A percentile compares a stretch with the other conserved stretches of the same genome.
Evolutionary conservation across 2,113 vertebrate species (phyloP).

Genomic region (Rallus limicola): DNA sequence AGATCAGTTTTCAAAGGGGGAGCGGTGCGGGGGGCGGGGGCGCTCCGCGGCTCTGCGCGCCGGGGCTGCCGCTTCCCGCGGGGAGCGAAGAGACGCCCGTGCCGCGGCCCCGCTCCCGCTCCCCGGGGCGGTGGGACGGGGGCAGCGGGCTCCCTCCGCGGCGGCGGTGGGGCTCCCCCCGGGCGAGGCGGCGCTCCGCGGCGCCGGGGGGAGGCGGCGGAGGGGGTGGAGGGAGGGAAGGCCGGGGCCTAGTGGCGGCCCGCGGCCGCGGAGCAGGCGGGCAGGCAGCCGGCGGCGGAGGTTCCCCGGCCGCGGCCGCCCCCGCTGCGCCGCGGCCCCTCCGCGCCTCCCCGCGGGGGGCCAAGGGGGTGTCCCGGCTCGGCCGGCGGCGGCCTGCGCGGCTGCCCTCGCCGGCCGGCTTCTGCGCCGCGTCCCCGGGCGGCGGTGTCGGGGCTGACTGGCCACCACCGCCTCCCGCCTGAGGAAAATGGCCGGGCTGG

Average conservation of each 20-base stretch:
- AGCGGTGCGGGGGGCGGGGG: constrained; percentile 48
- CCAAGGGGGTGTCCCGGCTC: background rate
- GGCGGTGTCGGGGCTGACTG: background rate
- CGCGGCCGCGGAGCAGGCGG: background rate
- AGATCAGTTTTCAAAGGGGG: constrained; percentile 82
- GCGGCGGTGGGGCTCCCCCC: background rate
- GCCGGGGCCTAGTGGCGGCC: background rate
- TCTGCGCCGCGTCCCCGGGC: background rate
- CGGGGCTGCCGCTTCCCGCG: background rate
- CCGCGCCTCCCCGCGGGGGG: background rate
- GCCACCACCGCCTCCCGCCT: background rate
- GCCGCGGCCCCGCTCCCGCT: background rate
- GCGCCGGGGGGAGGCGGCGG: background rate
- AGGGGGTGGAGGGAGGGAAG: background rate
- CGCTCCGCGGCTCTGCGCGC: constrained; percentile 2
- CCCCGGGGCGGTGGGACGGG: background rate
- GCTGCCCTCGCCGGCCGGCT: background rate
- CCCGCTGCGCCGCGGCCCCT: background rate
- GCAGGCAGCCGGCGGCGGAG: background rate
- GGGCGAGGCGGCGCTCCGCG: background rate
- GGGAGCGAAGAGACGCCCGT: background rate
- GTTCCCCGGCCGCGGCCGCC: background rate
- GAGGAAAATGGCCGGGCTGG: constrained; percentile 26
- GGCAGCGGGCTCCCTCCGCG: background rate
- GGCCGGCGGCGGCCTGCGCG: background rate